Percentiles rank a stretch among this genome's conserved stretches.
phyloP scores from a whole-genome alignment of 2,797 vertebrate species.

The Rhinophrynus dorsalis region DNA sequence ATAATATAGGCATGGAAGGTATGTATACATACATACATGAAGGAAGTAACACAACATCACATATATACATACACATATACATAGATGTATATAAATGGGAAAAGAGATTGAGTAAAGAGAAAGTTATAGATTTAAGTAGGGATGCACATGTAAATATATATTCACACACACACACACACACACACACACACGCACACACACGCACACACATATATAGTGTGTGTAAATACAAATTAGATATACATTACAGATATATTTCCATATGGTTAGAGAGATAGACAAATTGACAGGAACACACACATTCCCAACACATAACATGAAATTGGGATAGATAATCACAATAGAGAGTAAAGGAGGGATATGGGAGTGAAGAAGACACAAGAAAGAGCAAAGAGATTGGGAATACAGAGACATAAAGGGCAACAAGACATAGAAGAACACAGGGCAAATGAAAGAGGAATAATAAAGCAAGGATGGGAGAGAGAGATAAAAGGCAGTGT shows the following conservation, averaged over 20 bases:
- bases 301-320: constrained; percentile 12
- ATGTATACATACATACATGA: constrained; percentile 1
- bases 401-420: constrained; percentile 52
- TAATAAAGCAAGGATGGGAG: constrained; percentile 39
- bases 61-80: constrained; percentile 15
- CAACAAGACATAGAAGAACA: constrained; percentile 41
- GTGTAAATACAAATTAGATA: constrained; percentile 1
- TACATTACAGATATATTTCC: no score
- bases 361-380: constrained; percentile 45
- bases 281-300: no score
- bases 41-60: no score
- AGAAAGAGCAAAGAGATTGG: constrained; percentile 54
- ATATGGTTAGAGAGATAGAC: no score
- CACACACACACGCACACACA: neutral
- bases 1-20: neutral
- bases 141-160: neutral
- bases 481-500: constrained; percentile 39
- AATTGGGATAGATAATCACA: neutral
- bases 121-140: neutral
- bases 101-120: no score
- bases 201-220: neutral
- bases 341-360: constrained; percentile 41
- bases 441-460: constrained; percentile 48
- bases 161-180: neutral
- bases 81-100: constrained; percentile 1